phyloP scores from a whole-genome alignment of 2,797 vertebrate genomes.

The Neosilurus hyrtlii region DNA sequence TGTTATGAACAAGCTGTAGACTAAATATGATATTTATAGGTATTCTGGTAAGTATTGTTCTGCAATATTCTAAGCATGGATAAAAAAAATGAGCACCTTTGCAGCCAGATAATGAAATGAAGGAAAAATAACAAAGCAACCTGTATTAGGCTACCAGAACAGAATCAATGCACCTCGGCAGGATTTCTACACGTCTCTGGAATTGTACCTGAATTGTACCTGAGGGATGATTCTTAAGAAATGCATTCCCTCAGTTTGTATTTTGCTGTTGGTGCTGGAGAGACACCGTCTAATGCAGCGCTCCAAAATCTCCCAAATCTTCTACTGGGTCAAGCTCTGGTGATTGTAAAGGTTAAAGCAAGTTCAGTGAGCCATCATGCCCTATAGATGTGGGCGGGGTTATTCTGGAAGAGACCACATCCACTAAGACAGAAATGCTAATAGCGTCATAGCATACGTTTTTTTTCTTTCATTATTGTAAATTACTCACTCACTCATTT shows the following conservation, averaged over 20 bases:
- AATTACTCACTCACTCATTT: too few relatives aligned
- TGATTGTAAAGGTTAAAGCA: neutral
- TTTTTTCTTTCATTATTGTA: too few relatives aligned
- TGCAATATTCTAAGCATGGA: neutral
- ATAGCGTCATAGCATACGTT: neutral
- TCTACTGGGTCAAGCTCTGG: neutral
- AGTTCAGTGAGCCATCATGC: neutral
- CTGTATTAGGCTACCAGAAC: neutral
- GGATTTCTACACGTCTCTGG: too few relatives aligned
- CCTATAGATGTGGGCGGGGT: neutral
- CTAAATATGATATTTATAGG: constrained; percentile 7
- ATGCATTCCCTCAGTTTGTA: neutral
- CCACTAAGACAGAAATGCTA: neutral
- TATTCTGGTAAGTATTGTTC: neutral
- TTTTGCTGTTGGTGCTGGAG: neutral
- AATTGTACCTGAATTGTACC: neutral
- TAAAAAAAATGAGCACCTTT: neutral
- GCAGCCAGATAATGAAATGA: neutral
- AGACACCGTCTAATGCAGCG: neutral
- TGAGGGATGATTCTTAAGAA: neutral
- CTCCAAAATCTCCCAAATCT: neutral
- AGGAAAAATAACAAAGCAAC: neutral
- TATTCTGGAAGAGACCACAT: neutral
- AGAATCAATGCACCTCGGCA: neutral
- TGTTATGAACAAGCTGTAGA: neutral